These are phyloP conservation scores for human (Homo sapiens) DNA, from an alignment of 2,113 vertebrate species.

Conservation along the genomic window DNA sequence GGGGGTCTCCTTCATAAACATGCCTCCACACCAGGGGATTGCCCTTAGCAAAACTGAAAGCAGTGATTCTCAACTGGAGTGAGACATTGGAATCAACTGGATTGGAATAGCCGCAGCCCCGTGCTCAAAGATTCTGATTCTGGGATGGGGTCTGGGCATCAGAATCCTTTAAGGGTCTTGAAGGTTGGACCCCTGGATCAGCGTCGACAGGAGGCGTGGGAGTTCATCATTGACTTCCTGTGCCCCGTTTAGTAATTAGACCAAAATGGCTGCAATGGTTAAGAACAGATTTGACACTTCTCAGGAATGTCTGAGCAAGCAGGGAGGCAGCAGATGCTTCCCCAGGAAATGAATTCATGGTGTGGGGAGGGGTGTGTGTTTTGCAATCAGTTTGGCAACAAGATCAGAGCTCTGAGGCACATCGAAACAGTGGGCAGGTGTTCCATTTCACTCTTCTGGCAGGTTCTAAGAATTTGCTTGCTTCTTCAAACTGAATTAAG, in stretches of 20 bases:
- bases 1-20: neutral
- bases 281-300: neutral
- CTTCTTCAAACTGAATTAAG: neutral
- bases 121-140: neutral
- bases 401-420: neutral
- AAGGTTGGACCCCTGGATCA: neutral
- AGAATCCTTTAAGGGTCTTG: neutral
- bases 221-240: slow-evolving; percentile 22
- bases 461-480: neutral
- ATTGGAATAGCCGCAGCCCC: neutral
- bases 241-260: neutral
- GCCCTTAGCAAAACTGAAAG: neutral
- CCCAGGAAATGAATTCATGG: neutral
- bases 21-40: too few relatives aligned
- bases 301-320: neutral
- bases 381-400: neutral
- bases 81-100: neutral
- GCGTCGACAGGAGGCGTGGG: neutral
- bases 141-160: neutral
- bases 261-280: neutral
- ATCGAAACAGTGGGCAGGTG: neutral
- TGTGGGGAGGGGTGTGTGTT: neutral
- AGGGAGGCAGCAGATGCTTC: neutral
- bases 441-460: neutral
- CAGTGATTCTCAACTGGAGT: neutral